Conservation (phyloP, 1,140 invertebrate species). For the Heliconius congener region DNA sequence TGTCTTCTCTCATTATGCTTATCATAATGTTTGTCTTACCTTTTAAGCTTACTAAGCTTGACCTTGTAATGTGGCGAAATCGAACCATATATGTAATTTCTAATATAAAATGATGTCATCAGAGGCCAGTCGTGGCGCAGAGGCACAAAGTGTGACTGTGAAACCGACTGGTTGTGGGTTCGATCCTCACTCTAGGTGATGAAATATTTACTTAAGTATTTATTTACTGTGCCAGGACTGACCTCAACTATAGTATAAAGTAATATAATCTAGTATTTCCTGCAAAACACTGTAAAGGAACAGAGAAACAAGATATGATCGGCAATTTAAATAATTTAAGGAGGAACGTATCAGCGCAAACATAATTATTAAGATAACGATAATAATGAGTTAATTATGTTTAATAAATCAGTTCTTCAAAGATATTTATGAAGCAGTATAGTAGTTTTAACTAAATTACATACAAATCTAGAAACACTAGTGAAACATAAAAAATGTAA, state of each 20-base stretch:
- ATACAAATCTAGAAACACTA: too few species aligned
- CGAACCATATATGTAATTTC: not conserved
- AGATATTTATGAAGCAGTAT: too few species aligned
- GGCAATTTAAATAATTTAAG: not conserved
- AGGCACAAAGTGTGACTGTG: too few species aligned
- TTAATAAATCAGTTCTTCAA: not conserved
- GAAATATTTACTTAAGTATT: too few species aligned
- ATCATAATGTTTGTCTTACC: not conserved
- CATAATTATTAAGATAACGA: not conserved
- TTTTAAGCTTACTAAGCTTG: not conserved
- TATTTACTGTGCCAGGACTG: too few species aligned
- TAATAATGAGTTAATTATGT: slow-evolving; percentile 6
- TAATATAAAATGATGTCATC: not conserved
- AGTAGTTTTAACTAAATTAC: not conserved
- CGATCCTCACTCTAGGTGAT: too few species aligned
- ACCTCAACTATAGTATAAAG: too few species aligned
- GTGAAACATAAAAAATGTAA: too few species aligned
- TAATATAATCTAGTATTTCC: not conserved
- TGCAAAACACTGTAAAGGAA: slow-evolving; percentile 8
- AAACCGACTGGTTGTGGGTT: too few species aligned
- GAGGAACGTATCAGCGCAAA: not conserved
- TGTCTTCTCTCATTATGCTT: not conserved
- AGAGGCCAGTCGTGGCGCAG: too few species aligned
- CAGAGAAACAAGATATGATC: not conserved
- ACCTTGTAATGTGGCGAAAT: not conserved